These are phyloP conservation scores for Empis livida DNA, from an alignment of 2,888 invertebrate species.

Conservation along the genomic window DNA sequence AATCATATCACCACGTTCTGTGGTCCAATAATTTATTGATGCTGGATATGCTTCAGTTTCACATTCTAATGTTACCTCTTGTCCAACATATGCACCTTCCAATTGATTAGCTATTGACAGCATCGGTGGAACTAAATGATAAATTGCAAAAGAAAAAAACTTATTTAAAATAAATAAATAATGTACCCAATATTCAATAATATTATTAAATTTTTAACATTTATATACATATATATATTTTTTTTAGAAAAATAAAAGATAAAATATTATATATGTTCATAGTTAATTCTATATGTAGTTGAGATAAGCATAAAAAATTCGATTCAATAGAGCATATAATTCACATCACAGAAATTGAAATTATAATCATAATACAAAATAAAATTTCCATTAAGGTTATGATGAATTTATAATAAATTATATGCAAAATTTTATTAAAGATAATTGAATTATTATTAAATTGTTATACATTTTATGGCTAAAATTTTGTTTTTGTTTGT, in stretches of 20 bases:
- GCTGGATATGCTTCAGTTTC: conserved; percentile 86
- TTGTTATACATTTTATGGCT: background rate
- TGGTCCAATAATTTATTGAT: conserved; percentile 91
- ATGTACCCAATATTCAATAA: no score
- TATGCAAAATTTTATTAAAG: no score
- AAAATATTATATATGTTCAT: background rate
- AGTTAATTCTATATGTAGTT: background rate
- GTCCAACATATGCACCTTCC: conserved; percentile 78
- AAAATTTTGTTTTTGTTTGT: no score
- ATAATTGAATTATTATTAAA: no score
- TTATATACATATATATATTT: no score
- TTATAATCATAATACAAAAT: no score
- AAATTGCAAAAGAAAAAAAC: background rate
- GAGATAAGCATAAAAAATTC: background rate
- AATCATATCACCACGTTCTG: conserved; percentile 82
- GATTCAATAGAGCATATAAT: background rate
- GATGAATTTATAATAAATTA: no score
- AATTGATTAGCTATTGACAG: conserved; percentile 85
- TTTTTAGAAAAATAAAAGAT: background rate
- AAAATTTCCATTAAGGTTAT: no score
- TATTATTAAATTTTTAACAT: background rate
- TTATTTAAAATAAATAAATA: no score
- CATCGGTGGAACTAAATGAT: conserved; percentile 77
- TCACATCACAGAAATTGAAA: no score
- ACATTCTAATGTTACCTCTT: conserved; percentile 78